Evolutionary conservation across 2,888 invertebrate species (phyloP), one percentile per base, ranked within the genome.

Genomic region (Trypoxylon attenuatum): DNA sequence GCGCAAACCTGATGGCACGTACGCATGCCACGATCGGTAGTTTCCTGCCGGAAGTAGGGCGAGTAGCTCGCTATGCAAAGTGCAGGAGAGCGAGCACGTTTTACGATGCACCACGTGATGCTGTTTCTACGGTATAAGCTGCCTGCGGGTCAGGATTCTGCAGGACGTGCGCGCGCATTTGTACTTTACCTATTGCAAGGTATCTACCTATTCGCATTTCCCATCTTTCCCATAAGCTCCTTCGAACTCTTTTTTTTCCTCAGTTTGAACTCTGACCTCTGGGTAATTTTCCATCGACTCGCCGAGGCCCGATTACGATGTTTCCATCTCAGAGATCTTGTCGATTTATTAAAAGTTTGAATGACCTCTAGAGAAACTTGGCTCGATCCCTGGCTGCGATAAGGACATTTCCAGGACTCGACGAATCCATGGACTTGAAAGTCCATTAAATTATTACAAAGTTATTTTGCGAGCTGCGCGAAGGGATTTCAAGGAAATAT

Each of bases 91-190:
- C n/a, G 50, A 54, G 47, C 59, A 70, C 59, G 60, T 58, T 70
- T 70, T 70, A 72, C 64, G 59, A 59, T 45, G 49, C 33, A 54
- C 59, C 70, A 60, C 67, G 69, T 64, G 61, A 73, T 42, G 53
- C 13, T 27, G 54, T 59, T 64, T 53, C 56, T 52, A 58, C 45
- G 65, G 56, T 55, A 47, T 66, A 61, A 46, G 50, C n/a, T n/a
- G n/a, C 50, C 66, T 47, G 41, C 27, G 56, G 51, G 64, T 61
- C 42, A 69, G 70, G 43, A 73, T 67, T 72, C 59, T 61, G 72
- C 69, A 59, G 70, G 64, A 65, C 13, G 4, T 72, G 73, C 72
- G 64, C 67, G 72, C 70, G 72, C 70, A 70, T 10, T 13, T 16
- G 29, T 1, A 1, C 16, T 6, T 15, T 38, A 13, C 13, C 38